These are phyloP conservation scores for Gallinago solitaria DNA, from an alignment of 2,797 vertebrate species.

Conservation along the genomic window DNA sequence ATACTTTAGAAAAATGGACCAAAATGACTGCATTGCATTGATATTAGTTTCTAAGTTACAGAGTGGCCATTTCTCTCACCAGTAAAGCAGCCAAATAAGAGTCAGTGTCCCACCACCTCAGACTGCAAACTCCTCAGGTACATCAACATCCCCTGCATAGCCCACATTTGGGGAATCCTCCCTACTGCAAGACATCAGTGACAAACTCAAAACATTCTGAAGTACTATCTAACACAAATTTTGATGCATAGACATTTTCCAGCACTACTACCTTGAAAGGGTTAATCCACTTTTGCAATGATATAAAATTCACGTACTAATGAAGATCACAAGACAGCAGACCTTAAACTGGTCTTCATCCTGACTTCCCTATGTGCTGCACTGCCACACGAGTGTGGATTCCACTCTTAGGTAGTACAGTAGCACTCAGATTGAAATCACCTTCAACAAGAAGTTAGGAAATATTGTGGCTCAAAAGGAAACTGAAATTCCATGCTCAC, in stretches of 20 bases:
- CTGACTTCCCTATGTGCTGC: background rate
- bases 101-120: background rate
- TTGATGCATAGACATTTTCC: background rate
- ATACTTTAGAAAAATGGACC: background rate
- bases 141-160: background rate
- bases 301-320: background rate
- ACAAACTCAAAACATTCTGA: background rate
- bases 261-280: background rate
- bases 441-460: background rate
- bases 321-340: background rate
- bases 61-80: background rate
- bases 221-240: background rate
- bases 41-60: background rate
- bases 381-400: background rate
- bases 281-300: background rate
- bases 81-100: background rate
- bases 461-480: background rate
- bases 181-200: background rate
- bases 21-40: background rate
- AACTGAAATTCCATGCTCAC: background rate
- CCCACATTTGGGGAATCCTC: background rate
- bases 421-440: background rate
- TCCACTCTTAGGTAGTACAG: background rate
- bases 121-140: background rate
- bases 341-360: background rate